Percentiles rank a stretch among this genome's conserved stretches.
Conservation (phyloP, 2,113 vertebrate species). For the Procapra przewalskii region DNA sequence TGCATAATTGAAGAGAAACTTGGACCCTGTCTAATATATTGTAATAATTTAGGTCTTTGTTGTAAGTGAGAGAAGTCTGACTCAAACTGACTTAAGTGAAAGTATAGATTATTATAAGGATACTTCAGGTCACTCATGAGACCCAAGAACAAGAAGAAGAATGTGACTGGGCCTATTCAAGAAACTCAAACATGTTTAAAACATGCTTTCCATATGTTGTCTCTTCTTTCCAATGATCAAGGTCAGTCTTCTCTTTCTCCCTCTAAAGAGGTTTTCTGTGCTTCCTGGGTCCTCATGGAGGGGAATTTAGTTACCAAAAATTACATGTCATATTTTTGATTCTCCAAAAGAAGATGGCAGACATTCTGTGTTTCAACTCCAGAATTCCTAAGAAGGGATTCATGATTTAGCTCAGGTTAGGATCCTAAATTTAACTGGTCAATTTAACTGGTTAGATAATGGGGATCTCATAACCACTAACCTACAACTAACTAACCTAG, state of each 20-base stretch:
- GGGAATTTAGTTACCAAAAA: neutral
- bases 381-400: neutral
- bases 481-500: neutral
- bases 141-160: neutral
- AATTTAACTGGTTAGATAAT: neutral
- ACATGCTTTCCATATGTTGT: neutral
- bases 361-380: neutral
- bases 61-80: neutral
- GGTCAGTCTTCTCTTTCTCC: neutral
- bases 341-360: neutral
- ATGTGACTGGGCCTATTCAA: neutral
- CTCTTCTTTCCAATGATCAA: neutral
- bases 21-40: conserved; percentile 40
- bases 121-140: neutral
- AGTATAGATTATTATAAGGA: neutral
- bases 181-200: no score
- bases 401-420: neutral
- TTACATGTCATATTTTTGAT: neutral
- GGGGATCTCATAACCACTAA: neutral
- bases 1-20: conserved; percentile 31
- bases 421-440: neutral
- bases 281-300: neutral
- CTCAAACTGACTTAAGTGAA: neutral
- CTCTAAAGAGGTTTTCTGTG: neutral
- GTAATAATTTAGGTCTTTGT: neutral